Evolutionary conservation across 2,888 invertebrate genomes (phyloP).

Genomic region (Volucella bombylans): DNA sequence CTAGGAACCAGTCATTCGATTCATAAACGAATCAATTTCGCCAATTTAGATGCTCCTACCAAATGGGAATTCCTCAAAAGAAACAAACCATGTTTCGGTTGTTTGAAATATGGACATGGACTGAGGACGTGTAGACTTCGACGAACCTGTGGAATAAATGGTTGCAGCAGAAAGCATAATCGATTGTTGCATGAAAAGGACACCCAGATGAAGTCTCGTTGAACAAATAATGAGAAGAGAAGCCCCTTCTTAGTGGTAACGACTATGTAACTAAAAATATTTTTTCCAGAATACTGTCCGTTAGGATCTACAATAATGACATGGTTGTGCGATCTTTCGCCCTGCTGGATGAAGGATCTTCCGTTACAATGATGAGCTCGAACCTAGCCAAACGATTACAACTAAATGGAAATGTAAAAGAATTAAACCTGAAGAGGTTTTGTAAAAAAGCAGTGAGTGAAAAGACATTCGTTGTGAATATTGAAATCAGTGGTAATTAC

Average conservation of each 20-base stretch:
- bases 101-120: not conserved
- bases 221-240: not conserved
- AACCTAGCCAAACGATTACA: too few relatives aligned
- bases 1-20: not conserved
- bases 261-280: not conserved
- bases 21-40: not conserved
- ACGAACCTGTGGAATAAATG: not conserved
- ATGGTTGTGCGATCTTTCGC: not conserved
- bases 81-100: not conserved
- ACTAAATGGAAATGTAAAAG: too few relatives aligned
- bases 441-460: too few relatives aligned
- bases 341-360: too few relatives aligned
- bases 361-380: too few relatives aligned
- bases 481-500: too few relatives aligned
- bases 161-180: not conserved
- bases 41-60: not conserved
- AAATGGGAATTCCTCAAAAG: conserved; percentile 10
- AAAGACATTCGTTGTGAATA: too few relatives aligned
- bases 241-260: not conserved
- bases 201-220: too few relatives aligned
- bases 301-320: not conserved
- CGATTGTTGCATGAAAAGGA: not conserved
- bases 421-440: too few relatives aligned
- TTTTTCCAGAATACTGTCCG: not conserved
- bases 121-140: not conserved